phyloP scores from a whole-genome alignment of 2,888 invertebrate species.

The Tenthredo amoena region DNA sequence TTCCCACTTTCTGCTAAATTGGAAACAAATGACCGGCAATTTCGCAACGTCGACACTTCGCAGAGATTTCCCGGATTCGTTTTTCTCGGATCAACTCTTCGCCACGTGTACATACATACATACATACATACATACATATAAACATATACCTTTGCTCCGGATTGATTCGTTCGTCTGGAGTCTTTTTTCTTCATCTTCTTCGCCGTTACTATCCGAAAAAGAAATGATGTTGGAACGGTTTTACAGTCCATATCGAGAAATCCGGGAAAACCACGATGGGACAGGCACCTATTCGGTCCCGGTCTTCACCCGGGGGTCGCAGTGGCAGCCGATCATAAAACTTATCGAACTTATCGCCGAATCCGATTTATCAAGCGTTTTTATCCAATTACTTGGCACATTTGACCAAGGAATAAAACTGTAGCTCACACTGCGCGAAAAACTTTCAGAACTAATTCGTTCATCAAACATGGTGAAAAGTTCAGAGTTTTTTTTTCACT shows the following conservation, averaged over 20 bases:
- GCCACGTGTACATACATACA: background rate
- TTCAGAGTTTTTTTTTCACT: too few relatives aligned
- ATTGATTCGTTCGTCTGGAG: constrained; percentile 13
- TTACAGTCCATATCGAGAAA: background rate
- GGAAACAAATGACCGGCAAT: constrained; percentile 28
- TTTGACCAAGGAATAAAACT: background rate
- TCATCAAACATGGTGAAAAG: too few relatives aligned
- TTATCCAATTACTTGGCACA: background rate
- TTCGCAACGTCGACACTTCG: background rate
- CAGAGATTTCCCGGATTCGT: background rate
- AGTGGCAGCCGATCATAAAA: background rate
- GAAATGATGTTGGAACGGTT: background rate
- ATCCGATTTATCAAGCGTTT: background rate
- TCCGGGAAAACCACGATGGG: background rate
- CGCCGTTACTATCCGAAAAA: background rate
- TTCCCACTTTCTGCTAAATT: constrained; percentile 6
- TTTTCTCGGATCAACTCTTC: background rate
- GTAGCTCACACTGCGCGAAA: too few relatives aligned
- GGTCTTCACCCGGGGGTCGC: background rate
- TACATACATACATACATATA: too few relatives aligned
- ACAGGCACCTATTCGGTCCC: background rate
- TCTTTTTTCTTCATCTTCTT: background rate
- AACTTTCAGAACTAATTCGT: too few relatives aligned
- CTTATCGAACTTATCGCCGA: background rate
- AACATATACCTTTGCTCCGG: background rate